Evolutionary conservation across 2,797 vertebrate genomes (phyloP), one percentile per base, ranked within the genome.

Genomic region (Hoplostethus atlanticus): DNA sequence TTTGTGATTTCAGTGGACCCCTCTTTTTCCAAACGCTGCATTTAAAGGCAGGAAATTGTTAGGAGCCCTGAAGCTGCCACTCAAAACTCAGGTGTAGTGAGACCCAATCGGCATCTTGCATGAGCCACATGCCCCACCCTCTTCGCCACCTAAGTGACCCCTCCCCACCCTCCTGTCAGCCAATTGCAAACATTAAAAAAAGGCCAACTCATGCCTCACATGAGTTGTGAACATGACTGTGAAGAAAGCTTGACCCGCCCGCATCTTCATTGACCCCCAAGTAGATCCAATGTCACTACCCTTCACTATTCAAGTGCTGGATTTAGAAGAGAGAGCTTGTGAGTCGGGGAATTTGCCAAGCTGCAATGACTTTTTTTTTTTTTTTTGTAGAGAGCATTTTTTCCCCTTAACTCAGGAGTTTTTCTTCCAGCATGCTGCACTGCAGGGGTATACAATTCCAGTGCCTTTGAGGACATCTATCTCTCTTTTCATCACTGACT

Each of bases 1-100:
- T 98, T 96, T 98, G 96, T 97, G 95, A 96, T 98, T 99, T 92
- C 98, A 99, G 97, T 98, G 96, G 94, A 94, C 92, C 91, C 93
- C 95, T 95, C 95, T 97, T 90, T 96, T 95, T 95, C 95, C 94
- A 95, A 95, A 94, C 79, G 94, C 96, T 95, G 91, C 95, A 93
- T 96, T 96, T 97, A 97, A 93, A 95, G 93, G 95, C 96, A 94
- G 95, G 94, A 92, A 89, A 65, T 94, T 92, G 94, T 97, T 98
- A 97, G 96, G 94, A 96, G 90, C 92, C 94, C 91, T 79, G 91
- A 96, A 96, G 97, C 96, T 96, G 96, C 95, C 95, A 71, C 89
- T 94, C 94, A 94, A 79, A 94, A 85, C 95, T 95, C 95, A 95
- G 96, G 94, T 95, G 94, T 94, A 95, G 95, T 96, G 95, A 95